Conservation (phyloP, 2,797 vertebrate genomes). For the Poecile montanus region DNA sequence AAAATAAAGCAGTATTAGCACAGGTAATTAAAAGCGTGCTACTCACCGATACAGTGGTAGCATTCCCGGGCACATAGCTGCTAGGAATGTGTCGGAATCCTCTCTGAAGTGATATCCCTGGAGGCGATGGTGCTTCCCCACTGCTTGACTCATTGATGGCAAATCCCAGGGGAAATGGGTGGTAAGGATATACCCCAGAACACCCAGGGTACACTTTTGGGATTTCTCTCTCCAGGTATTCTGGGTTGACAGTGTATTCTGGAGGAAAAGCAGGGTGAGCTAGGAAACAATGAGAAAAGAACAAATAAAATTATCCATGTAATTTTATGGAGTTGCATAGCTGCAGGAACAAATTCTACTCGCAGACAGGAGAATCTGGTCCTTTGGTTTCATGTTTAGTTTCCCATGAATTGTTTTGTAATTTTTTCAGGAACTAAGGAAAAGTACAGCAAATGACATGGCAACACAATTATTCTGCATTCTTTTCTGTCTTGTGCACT, state of each 20-base stretch:
- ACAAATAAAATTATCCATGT: background rate
- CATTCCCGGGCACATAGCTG: conserved; percentile 48
- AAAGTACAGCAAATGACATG: background rate
- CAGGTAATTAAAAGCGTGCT: background rate
- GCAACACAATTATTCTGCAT: background rate
- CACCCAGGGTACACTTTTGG: conserved; percentile 65
- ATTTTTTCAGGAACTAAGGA: background rate
- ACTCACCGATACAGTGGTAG: conserved; percentile 64
- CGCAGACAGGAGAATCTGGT: background rate
- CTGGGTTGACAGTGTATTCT: conserved; percentile 50
- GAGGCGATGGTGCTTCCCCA: conserved; percentile 34
- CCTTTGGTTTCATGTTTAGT: background rate
- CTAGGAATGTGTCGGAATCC: conserved; percentile 59
- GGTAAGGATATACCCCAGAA: conserved; percentile 67
- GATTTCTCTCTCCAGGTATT: conserved; percentile 72
- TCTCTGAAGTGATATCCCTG: conserved; percentile 64
- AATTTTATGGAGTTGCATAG: background rate
- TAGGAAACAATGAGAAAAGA: conserved; percentile 15
- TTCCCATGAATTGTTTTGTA: background rate
- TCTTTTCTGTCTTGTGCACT: background rate
- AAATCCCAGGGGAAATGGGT: conserved; percentile 68
- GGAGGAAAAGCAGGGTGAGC: conserved; percentile 57
- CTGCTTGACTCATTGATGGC: conserved; percentile 58
- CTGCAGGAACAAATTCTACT: background rate
- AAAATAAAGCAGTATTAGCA: background rate